Conservation (phyloP, 2,797 vertebrate species). For the Pempheris klunzingeri region DNA sequence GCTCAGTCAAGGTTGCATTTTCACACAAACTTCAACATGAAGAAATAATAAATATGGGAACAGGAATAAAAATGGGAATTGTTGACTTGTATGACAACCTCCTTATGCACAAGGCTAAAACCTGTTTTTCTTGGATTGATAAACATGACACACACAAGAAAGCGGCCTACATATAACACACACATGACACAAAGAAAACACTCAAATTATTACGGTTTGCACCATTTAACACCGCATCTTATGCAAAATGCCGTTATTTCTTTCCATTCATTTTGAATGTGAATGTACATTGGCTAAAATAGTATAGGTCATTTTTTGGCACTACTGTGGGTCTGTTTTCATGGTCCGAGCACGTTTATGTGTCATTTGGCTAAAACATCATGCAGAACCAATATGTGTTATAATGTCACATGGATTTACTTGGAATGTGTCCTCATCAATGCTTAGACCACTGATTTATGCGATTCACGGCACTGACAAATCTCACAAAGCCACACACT, state of each 20-base stretch:
- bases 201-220: neutral
- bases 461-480: slow-evolving; percentile 20
- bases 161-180: no score
- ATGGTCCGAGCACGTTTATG: neutral
- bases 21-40: neutral
- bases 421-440: slow-evolving; percentile 32
- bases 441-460: slow-evolving; percentile 19
- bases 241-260: neutral
- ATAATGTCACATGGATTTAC: slow-evolving; percentile 34
- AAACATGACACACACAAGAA: neutral
- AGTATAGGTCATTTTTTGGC: neutral
- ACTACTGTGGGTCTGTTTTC: slow-evolving; percentile 4
- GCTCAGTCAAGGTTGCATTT: neutral
- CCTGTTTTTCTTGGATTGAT: neutral
- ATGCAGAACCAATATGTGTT: slow-evolving; percentile 25
- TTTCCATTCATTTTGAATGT: neutral
- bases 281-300: neutral
- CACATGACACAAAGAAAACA: no score
- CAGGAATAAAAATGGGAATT: neutral
- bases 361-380: slow-evolving; percentile 26
- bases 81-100: neutral
- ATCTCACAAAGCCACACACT: slow-evolving; percentile 17
- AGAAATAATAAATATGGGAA: slow-evolving; percentile 15
- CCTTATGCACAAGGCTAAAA: neutral
- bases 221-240: neutral